phyloP scores from a whole-genome alignment of 1,140 invertebrate species.

The Psix sp. region DNA sequence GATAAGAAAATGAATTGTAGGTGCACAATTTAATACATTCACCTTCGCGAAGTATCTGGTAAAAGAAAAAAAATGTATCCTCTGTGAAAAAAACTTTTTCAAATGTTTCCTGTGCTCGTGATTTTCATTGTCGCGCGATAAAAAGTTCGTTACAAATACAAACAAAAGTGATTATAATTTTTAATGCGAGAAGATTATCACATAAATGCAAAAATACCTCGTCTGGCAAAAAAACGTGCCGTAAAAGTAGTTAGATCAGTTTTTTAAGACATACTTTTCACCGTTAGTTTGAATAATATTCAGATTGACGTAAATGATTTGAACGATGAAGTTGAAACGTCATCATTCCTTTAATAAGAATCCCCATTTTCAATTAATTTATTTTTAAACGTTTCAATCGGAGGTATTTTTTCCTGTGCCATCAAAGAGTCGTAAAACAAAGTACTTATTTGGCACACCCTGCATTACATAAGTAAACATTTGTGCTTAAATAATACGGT shows the following conservation, averaged over 20 bases:
- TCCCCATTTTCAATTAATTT: too few species aligned
- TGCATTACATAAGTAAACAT: conserved; percentile 16
- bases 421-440: neutral
- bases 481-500: conserved; percentile 25
- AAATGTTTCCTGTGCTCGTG: too few species aligned
- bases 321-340: too few species aligned
- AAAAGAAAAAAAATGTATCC: too few species aligned
- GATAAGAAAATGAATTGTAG: too few species aligned
- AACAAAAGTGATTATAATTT: conserved; percentile 20
- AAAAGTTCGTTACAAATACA: conserved; percentile 22
- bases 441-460: conserved; percentile 17
- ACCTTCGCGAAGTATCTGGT: too few species aligned
- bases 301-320: neutral
- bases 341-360: too few species aligned
- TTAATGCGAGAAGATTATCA: conserved; percentile 16
- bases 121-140: conserved; percentile 2
- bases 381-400: too few species aligned
- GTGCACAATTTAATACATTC: too few species aligned
- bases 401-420: neutral
- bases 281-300: conserved; percentile 3
- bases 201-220: conserved; percentile 14
- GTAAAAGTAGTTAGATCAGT: conserved; percentile 17
- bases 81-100: too few species aligned
- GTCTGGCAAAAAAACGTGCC: neutral
- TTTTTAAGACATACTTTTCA: conserved; percentile 7